These are phyloP conservation scores for Phytoseiulus persimilis DNA, from an alignment of 2,888 invertebrate genomes.

Conservation along the genomic window DNA sequence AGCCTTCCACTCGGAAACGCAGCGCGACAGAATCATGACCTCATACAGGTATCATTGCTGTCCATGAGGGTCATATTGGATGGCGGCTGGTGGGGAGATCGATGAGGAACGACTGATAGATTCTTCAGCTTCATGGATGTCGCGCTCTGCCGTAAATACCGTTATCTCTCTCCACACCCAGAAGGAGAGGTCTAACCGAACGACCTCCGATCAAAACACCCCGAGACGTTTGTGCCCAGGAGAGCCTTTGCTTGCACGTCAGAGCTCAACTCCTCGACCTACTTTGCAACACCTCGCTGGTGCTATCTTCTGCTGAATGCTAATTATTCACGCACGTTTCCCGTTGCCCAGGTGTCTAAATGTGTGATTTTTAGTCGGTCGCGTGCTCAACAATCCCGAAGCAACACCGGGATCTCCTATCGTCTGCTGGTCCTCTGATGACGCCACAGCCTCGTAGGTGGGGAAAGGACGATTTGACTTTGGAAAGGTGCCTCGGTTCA, in stretches of 20 bases:
- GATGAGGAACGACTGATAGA: not conserved
- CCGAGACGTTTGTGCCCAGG: not conserved
- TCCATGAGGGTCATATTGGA: too few species aligned
- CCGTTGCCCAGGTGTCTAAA: not conserved
- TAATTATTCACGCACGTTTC: conserved; percentile 5
- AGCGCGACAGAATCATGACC: too few species aligned
- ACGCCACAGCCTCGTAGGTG: conserved; percentile 18
- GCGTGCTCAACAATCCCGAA: not conserved
- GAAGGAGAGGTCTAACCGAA: not conserved
- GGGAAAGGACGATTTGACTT: conserved; percentile 15
- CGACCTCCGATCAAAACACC: not conserved
- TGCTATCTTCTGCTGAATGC: not conserved
- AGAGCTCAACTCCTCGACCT: not conserved
- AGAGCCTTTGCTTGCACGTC: not conserved
- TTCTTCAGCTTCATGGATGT: not conserved
- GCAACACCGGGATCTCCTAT: conserved; percentile 7
- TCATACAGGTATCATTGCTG: too few species aligned
- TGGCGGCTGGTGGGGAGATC: not conserved
- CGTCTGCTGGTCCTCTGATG: conserved; percentile 37
- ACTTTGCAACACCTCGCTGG: not conserved
- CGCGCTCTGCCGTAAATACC: not conserved
- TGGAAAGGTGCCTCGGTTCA: not conserved
- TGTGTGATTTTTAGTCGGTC: not conserved
- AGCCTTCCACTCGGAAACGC: too few species aligned
- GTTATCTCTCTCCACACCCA: not conserved